Percentiles rank a stretch among this genome's conserved stretches.
These are phyloP conservation scores for Tubulanus polymorphus DNA, from an alignment of 2,888 invertebrate genomes.

Conservation along the genomic window DNA sequence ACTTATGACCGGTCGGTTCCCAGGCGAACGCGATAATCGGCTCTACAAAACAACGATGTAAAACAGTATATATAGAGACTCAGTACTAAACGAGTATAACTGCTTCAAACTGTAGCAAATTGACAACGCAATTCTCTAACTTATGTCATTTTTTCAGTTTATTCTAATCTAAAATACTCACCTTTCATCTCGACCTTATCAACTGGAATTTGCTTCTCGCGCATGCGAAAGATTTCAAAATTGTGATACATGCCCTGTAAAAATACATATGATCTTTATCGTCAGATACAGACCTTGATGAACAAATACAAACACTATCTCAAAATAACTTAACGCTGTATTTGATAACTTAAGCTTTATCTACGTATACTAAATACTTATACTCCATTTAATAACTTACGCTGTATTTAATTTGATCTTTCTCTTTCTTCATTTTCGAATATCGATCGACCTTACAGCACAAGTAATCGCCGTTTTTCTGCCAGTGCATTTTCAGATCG, in stretches of 20 bases:
- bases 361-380: no score
- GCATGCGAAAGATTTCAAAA: constrained; percentile 98
- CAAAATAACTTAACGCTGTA: no score
- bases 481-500: constrained; percentile 98
- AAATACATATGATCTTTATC: constrained; percentile 12
- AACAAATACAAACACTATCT: no score
- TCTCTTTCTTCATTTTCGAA: constrained; percentile 89
- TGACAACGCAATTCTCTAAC: no score
- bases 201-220: constrained; percentile 95
- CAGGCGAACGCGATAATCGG: constrained; percentile 80
- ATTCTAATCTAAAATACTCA: constrained; percentile 66
- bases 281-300: background rate
- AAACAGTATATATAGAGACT: no score
- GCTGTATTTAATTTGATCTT: constrained; percentile 87
- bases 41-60: constrained; percentile 41
- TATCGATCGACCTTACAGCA: constrained; percentile 91
- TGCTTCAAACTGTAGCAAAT: no score
- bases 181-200: constrained; percentile 92
- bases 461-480: constrained; percentile 93
- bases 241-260: constrained; percentile 87
- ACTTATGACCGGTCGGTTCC: constrained; percentile 96
- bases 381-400: no score
- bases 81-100: no score
- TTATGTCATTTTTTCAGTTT: no score
- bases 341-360: no score